Conservation (phyloP, 2,113 vertebrate species). For the Platysternon megacephalum region DNA sequence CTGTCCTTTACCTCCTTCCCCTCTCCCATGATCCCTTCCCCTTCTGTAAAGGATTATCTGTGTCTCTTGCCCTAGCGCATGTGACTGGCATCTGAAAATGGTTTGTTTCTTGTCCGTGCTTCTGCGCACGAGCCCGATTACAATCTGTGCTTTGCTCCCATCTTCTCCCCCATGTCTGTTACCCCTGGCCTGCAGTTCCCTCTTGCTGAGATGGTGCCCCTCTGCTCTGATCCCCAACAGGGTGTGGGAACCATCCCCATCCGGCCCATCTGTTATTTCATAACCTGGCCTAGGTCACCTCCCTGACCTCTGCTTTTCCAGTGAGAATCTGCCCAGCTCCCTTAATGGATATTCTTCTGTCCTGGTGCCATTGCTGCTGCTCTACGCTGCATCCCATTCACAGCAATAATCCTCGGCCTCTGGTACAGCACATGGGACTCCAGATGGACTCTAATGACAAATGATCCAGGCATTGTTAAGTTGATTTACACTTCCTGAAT, state of each 20-base stretch:
- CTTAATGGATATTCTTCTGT: not conserved
- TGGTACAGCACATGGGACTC: fast-evolving
- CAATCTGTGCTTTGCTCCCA: not conserved
- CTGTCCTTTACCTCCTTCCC: not conserved
- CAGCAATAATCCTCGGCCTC: not conserved
- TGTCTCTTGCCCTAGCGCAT: not conserved
- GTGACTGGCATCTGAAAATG: not conserved
- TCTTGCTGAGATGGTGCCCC: not conserved
- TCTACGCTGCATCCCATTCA: not conserved
- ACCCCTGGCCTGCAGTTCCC: not conserved
- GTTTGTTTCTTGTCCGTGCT: not conserved
- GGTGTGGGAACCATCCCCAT: not conserved
- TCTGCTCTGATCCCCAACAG: not conserved
- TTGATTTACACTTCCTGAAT: not conserved
- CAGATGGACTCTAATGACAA: not conserved
- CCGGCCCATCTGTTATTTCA: not conserved
- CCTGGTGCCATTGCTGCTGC: not conserved
- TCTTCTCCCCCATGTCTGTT: not conserved
- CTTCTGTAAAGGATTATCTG: too few relatives aligned
- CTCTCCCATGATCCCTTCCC: not conserved
- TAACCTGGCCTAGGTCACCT: not conserved
- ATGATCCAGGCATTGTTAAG: not conserved
- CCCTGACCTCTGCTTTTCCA: not conserved
- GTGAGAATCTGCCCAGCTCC: not conserved
- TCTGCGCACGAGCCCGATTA: not conserved